phyloP scores from a whole-genome alignment of 2,113 vertebrate species.

The Thryonomys swinderianus region DNA sequence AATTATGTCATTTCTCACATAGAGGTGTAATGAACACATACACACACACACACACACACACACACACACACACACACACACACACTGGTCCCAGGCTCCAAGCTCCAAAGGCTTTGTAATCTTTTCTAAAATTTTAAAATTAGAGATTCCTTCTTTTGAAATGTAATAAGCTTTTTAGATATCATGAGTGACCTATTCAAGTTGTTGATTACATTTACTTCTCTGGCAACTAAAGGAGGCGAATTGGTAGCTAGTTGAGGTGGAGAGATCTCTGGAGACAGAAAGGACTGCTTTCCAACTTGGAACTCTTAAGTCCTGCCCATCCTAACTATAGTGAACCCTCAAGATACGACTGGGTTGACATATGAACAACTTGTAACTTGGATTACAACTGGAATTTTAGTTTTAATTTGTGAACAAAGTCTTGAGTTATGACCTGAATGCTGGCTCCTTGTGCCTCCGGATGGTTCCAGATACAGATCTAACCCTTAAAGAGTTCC shows the following conservation, averaged over 20 bases:
- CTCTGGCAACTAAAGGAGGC: neutral
- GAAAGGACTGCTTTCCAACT: neutral
- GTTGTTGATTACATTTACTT: neutral
- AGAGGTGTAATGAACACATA: neutral
- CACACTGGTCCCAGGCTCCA: neutral
- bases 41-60: neutral
- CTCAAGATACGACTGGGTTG: too few relatives aligned
- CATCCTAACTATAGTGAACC: neutral
- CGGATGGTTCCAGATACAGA: too few relatives aligned
- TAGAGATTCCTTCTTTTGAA: conserved; percentile 24
- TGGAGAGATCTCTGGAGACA: neutral
- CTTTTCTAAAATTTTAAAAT: conserved; percentile 17
- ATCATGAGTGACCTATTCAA: neutral
- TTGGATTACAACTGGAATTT: too few relatives aligned
- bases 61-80: too few relatives aligned
- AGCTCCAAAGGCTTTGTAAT: neutral
- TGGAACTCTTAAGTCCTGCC: neutral
- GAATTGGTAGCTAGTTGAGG: neutral
- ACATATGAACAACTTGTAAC: too few relatives aligned
- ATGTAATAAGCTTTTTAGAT: neutral
- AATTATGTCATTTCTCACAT: neutral
- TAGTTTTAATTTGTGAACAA: too few relatives aligned
- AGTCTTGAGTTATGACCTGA: too few relatives aligned
- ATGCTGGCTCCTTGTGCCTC: too few relatives aligned
- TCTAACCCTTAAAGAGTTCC: too few relatives aligned